Percentiles rank a stretch among this genome's conserved stretches.
These are phyloP conservation scores for Garrulus glandarius DNA, from an alignment of 2,797 vertebrate species.

Conservation along the genomic window DNA sequence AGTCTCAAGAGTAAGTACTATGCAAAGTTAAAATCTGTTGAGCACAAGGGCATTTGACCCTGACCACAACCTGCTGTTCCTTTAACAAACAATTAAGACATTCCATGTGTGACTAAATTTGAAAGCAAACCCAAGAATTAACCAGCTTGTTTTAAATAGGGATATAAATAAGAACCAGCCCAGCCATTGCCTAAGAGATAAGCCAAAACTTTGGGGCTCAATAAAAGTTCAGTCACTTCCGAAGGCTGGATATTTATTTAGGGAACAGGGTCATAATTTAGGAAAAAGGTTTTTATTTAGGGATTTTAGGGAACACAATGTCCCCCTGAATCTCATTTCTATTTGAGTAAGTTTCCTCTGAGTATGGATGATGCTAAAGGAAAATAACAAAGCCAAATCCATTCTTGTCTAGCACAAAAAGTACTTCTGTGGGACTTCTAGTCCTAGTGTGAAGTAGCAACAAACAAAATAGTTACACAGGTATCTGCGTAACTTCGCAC, in stretches of 20 bases:
- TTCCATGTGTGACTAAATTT: conserved; percentile 60
- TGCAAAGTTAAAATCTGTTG: conserved; percentile 58
- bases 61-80: conserved; percentile 66
- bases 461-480: background rate
- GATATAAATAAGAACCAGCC: conserved; percentile 52
- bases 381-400: background rate
- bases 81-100: conserved; percentile 70
- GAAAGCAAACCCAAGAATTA: conserved; percentile 57
- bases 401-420: background rate
- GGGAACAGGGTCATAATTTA: background rate
- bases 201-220: conserved; percentile 40
- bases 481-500: background rate
- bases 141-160: conserved; percentile 47
- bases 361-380: background rate
- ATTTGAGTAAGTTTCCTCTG: conserved; percentile 8
- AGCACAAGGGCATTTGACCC: conserved; percentile 61
- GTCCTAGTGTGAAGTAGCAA: background rate
- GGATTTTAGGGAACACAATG: background rate
- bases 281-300: background rate
- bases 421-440: background rate
- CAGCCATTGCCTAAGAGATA: conserved; percentile 38
- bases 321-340: background rate
- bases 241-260: background rate
- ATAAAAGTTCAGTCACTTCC: conserved; percentile 41
- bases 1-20: conserved; percentile 26